Evolutionary conservation across 2,113 vertebrate species (phyloP).

Genomic region (Equus przewalskii): DNA sequence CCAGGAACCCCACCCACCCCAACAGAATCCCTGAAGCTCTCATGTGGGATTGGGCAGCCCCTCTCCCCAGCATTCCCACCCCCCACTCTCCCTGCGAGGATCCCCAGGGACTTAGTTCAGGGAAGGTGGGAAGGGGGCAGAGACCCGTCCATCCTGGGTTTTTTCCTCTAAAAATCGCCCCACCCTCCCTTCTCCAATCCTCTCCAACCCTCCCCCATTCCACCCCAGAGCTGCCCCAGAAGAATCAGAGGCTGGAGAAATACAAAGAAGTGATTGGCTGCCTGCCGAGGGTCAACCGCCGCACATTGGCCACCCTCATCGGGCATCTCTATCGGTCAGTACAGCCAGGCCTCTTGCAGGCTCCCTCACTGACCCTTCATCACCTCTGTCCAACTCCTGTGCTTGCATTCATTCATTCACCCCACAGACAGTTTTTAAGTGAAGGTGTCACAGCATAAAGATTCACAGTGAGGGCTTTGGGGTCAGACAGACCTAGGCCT

Average conservation of each 20-base stretch:
- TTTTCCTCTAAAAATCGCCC: conserved; percentile 21
- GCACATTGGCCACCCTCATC: conserved; percentile 94
- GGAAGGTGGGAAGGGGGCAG: not conserved
- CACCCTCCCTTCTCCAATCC: not conserved
- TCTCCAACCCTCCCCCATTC: fast-evolving
- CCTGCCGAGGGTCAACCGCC: conserved; percentile 95
- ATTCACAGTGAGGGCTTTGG: conserved; percentile 1
- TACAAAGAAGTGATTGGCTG: conserved; percentile 96
- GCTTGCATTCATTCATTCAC: conserved; percentile 51
- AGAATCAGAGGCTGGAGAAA: conserved; percentile 91
- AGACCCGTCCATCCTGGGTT: not conserved
- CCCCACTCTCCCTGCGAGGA: not conserved
- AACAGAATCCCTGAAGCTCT: fast-evolving
- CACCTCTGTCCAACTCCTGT: fast-evolving
- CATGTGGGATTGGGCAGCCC: not conserved
- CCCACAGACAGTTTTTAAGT: not conserved
- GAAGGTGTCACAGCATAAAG: not conserved
- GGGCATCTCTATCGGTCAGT: conserved; percentile 96
- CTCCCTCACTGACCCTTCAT: not conserved
- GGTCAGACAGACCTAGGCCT: not conserved
- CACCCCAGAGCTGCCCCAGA: conserved; percentile 89
- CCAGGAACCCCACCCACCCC: not conserved
- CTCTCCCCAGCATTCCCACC: not conserved
- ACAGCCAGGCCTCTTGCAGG: not conserved
- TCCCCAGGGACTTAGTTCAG: not conserved